phyloP scores from a whole-genome alignment of 2,888 invertebrate genomes.

The Brenthis daphne region DNA sequence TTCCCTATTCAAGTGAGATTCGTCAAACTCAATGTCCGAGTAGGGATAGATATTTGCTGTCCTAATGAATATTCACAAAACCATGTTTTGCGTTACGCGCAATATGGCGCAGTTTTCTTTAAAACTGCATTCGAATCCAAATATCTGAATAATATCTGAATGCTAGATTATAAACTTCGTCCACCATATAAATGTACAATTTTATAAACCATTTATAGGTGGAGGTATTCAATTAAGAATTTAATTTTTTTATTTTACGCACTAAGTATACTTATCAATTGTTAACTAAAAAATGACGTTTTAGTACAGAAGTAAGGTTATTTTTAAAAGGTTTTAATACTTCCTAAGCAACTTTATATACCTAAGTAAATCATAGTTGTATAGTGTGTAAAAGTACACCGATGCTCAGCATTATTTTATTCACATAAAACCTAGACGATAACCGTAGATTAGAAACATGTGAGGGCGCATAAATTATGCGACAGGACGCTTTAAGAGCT shows the following conservation, averaged over 20 bases:
- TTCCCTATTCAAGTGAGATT: slow-evolving; percentile 13
- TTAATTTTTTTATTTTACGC: no score
- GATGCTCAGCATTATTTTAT: background rate
- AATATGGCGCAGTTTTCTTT: slow-evolving; percentile 6
- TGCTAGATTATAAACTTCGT: no score
- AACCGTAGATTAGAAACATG: slow-evolving; percentile 41
- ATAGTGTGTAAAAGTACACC: background rate
- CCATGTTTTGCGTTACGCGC: slow-evolving; percentile 21
- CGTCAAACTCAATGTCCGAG: slow-evolving; percentile 15
- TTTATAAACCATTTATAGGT: no score
- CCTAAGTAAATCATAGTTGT: background rate
- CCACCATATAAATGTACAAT: no score
- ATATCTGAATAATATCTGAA: background rate
- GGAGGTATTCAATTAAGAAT: no score
- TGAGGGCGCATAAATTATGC: slow-evolving; percentile 44
- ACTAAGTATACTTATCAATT: no score
- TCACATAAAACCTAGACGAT: slow-evolving; percentile 41
- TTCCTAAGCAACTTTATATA: no score
- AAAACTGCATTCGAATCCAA: slow-evolving; percentile 12
- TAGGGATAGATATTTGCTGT: background rate
- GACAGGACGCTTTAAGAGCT: slow-evolving; percentile 14
- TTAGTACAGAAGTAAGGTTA: no score
- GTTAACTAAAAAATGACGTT: no score
- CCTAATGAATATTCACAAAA: slow-evolving; percentile 33
- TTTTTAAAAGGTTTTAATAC: no score